Percentiles rank a stretch among this genome's conserved stretches.
Conservation (phyloP, 2,888 invertebrate species). For the Dinocampus coccinellae region DNA sequence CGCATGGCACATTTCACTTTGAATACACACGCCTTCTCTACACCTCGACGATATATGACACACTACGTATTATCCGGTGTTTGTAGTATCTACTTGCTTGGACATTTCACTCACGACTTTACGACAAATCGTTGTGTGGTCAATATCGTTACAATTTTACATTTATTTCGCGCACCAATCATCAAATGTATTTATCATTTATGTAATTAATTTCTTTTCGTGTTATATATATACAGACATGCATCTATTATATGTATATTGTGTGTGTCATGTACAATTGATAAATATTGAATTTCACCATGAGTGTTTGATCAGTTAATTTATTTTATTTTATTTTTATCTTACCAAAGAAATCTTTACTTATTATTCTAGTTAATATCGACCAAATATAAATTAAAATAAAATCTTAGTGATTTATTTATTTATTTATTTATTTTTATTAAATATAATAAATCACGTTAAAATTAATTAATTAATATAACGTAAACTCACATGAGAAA, state of each 20-base stretch:
- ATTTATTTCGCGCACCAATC: background rate
- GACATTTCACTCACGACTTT: conserved; percentile 25
- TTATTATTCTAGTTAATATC: no score
- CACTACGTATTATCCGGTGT: background rate
- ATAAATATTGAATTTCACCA: no score
- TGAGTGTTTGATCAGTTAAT: background rate
- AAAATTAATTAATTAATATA: background rate
- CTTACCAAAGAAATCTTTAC: background rate
- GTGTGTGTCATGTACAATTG: no score
- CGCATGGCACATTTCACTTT: conserved; percentile 49
- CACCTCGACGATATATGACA: conserved; percentile 4
- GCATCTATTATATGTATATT: no score
- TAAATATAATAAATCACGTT: no score
- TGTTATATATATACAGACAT: background rate
- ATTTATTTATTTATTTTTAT: no score
- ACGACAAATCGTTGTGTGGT: background rate
- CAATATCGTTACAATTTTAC: background rate
- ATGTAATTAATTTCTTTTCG: background rate
- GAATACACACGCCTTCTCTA: conserved; percentile 39
- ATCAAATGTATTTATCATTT: background rate
- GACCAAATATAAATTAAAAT: no score
- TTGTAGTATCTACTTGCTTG: conserved; percentile 19
- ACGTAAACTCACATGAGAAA: background rate
- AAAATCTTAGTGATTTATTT: no score
- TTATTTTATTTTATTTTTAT: background rate